Percentiles rank a stretch among this genome's conserved stretches.
phyloP scores from a whole-genome alignment of 2,797 vertebrate species.

The Cyclura pinguis region DNA sequence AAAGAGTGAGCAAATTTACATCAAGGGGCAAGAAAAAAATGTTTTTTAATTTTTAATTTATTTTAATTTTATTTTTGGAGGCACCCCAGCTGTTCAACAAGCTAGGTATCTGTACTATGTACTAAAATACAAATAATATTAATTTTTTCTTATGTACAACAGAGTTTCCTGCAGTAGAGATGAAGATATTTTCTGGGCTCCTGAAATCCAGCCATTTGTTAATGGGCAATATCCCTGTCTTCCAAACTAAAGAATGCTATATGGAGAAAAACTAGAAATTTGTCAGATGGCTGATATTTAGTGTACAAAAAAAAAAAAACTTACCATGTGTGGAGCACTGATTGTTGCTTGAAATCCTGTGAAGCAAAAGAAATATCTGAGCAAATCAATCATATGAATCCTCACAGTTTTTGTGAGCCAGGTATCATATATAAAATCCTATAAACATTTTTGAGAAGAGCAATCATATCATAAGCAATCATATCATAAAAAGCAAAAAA shows the following conservation, averaged over 20 bases:
- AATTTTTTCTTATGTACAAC: too few relatives aligned
- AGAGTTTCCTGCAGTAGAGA: background rate
- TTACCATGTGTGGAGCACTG: conserved; percentile 99
- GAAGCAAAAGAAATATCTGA: conserved; percentile 69
- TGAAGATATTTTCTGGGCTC: background rate
- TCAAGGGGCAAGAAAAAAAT: background rate
- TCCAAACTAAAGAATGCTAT: background rate
- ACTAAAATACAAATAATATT: background rate
- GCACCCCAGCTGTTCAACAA: background rate
- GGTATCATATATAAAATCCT: background rate
- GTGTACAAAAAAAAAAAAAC: conserved; percentile 59
- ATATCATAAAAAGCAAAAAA: background rate
- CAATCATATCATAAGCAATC: background rate
- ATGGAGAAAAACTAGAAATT: background rate
- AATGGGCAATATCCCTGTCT: background rate
- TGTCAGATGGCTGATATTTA: background rate
- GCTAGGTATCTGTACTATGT: background rate
- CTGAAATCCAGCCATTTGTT: background rate
- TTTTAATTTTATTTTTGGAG: background rate
- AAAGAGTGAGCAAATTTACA: background rate
- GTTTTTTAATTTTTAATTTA: too few relatives aligned
- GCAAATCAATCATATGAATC: conserved; percentile 18
- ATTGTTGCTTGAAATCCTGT: conserved; percentile 99
- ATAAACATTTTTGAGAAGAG: background rate
- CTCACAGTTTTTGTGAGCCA: background rate